Percentiles rank a stretch among this genome's conserved stretches.
Conservation (phyloP, 2,888 invertebrate genomes). For the Tupiocoris notatus region DNA sequence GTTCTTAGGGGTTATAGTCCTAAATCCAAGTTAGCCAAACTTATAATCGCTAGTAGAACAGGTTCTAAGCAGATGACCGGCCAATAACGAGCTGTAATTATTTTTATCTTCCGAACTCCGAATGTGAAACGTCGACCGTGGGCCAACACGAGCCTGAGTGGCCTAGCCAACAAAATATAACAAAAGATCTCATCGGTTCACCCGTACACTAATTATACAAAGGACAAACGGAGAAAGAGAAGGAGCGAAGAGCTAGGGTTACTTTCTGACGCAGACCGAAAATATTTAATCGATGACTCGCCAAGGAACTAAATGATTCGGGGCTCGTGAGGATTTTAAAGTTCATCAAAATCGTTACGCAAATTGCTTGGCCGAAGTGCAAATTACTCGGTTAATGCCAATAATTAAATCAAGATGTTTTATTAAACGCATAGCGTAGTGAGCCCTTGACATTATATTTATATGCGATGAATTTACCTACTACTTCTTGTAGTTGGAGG, state of each 20-base stretch:
- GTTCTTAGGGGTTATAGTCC: no score
- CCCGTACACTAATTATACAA: slow-evolving; percentile 32
- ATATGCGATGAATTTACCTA: no score
- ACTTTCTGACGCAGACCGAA: neutral
- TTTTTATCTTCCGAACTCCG: slow-evolving; percentile 32
- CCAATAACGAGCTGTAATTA: slow-evolving; percentile 32
- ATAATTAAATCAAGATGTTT: no score
- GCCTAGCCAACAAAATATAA: slow-evolving; percentile 33
- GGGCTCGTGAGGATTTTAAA: neutral
- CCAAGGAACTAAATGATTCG: neutral
- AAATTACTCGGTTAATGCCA: no score
- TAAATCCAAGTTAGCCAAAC: neutral
- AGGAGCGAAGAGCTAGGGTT: neutral
- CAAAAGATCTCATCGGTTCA: slow-evolving; percentile 33
- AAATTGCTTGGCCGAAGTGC: neutral
- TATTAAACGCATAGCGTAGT: no score
- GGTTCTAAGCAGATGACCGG: neutral
- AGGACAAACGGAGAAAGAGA: neutral
- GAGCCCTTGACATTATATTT: no score
- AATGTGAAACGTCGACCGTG: slow-evolving; percentile 12
- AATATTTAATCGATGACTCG: neutral
- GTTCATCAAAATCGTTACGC: neutral
- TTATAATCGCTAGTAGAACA: neutral
- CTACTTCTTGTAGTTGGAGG: no score
- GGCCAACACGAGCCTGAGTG: slow-evolving; percentile 13